A percentile compares a stretch with the other conserved stretches of the same genome.
phyloP scores from a whole-genome alignment of 2,113 vertebrate genomes.

The Seriola quinqueradiata region DNA sequence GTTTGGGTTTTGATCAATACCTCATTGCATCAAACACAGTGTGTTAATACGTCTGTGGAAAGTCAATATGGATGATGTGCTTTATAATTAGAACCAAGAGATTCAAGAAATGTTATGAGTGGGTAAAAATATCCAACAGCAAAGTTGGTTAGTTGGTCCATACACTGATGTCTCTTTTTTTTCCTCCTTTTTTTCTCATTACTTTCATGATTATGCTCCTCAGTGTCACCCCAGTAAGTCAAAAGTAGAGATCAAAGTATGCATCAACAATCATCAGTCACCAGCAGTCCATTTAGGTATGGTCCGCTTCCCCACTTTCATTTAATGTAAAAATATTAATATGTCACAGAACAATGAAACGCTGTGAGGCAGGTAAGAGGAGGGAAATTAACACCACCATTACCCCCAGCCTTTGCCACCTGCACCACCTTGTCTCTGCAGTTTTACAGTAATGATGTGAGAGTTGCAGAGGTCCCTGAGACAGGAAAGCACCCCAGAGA shows the following conservation, averaged over 20 bases:
- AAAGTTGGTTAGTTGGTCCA: constrained; percentile 21
- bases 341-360: constrained; percentile 41
- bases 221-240: neutral
- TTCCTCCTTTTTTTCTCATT: neutral
- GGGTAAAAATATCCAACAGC: neutral
- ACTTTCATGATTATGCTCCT: constrained; percentile 4
- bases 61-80: constrained; percentile 39
- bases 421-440: constrained; percentile 28
- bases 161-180: neutral
- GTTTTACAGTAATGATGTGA: constrained; percentile 38
- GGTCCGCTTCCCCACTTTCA: neutral
- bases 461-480: constrained; percentile 22
- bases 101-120: constrained; percentile 31
- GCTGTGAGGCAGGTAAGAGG: constrained; percentile 6
- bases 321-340: constrained; percentile 36
- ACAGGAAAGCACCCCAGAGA: constrained; percentile 45
- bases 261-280: neutral
- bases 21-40: constrained; percentile 37
- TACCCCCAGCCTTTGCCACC: constrained; percentile 24
- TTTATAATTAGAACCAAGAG: constrained; percentile 33
- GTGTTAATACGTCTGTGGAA: constrained; percentile 41
- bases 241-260: neutral
- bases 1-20: constrained; percentile 32
- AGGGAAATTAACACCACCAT: constrained; percentile 20
- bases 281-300: constrained; percentile 3